These are phyloP conservation scores for Pavo muticus DNA, from an alignment of 2,113 vertebrate species.

Conservation along the genomic window DNA sequence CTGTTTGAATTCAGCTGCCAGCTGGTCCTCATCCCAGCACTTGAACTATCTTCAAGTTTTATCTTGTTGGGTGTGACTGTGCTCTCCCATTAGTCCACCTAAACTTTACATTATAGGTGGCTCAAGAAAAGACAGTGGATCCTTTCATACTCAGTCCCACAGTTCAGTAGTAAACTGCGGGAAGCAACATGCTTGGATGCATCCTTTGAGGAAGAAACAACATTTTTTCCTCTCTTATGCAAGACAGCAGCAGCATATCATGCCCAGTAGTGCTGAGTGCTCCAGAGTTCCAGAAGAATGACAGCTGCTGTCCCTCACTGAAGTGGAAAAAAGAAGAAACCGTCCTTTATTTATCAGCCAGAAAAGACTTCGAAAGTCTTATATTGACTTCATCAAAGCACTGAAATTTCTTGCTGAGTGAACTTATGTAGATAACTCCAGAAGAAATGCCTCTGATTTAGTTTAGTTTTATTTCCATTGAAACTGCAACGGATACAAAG, in stretches of 20 bases:
- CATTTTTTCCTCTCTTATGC: neutral
- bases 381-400: neutral
- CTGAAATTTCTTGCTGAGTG: neutral
- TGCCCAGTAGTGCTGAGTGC: neutral
- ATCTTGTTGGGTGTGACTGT: rapidly evolving
- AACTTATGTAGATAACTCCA: neutral
- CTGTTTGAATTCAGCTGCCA: neutral
- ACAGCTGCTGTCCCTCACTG: neutral
- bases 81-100: neutral
- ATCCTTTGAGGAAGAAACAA: neutral
- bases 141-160: neutral
- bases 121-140: neutral
- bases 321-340: neutral
- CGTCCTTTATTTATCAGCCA: neutral
- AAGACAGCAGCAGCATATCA: neutral
- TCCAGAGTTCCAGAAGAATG: neutral
- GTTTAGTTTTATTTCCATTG: too few relatives aligned
- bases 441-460: too few relatives aligned
- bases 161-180: neutral
- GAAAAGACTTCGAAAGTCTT: neutral
- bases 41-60: rapidly evolving
- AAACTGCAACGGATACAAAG: too few relatives aligned
- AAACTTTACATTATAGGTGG: too few relatives aligned
- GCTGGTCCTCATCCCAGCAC: neutral
- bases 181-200: neutral